A percentile compares a stretch with the other conserved stretches of the same genome.
Conservation (phyloP, 2,113 vertebrate genomes). For the Myrmecobius fasciatus region DNA sequence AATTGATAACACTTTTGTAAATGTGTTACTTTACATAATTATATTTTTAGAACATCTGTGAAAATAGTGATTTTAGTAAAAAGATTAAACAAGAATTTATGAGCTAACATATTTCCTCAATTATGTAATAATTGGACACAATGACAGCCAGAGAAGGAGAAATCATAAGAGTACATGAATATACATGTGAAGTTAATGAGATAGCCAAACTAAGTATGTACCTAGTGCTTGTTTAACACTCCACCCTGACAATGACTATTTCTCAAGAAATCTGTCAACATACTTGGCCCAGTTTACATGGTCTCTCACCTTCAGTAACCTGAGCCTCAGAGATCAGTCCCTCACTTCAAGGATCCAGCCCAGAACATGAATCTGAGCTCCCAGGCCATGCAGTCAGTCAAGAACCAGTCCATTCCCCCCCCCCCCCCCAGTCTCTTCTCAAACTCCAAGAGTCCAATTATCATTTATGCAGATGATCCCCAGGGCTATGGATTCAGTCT, state of each 20-base stretch:
- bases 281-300: not conserved
- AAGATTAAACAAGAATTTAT: constrained; percentile 3
- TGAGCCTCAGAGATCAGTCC: not conserved
- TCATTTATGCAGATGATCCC: not conserved
- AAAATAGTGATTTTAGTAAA: constrained; percentile 40
- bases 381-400: not conserved
- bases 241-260: constrained; percentile 10
- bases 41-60: constrained; percentile 26
- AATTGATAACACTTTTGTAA: constrained; percentile 35
- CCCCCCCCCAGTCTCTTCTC: not conserved
- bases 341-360: not conserved
- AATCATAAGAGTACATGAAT: not conserved
- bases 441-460: not conserved
- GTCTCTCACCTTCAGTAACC: not conserved
- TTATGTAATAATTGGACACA: constrained; percentile 43
- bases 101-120: constrained; percentile 29
- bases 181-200: not conserved
- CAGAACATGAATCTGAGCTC: not conserved
- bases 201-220: constrained; percentile 10
- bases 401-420: not conserved
- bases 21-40: not conserved
- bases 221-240: not conserved
- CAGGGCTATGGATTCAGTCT: not conserved
- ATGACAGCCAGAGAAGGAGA: not conserved
- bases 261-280: constrained; percentile 32